Evolutionary conservation across 2,797 vertebrate genomes (phyloP).

Genomic region (Myotis planiceps): DNA sequence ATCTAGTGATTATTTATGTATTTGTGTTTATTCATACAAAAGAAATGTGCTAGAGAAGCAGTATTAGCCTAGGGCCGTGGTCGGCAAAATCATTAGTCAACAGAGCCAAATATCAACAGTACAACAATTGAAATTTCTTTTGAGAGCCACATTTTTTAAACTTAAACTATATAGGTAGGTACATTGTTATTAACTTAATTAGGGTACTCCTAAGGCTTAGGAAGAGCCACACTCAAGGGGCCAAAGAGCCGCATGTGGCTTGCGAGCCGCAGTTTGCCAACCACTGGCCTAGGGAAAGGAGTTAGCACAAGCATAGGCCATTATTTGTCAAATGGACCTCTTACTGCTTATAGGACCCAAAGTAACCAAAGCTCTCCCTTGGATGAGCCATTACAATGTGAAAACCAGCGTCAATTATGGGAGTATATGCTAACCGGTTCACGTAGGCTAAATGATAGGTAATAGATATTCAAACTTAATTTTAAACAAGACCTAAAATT

Average conservation of each 20-base stretch:
- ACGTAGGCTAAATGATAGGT: not conserved
- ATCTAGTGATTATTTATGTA: conserved; percentile 2
- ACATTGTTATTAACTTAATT: too few relatives aligned
- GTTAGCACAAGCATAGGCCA: not conserved
- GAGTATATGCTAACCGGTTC: not conserved
- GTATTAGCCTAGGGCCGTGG: not conserved
- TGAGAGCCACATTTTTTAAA: too few relatives aligned
- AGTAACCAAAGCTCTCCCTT: not conserved
- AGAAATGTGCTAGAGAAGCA: not conserved
- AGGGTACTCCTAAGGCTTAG: too few relatives aligned
- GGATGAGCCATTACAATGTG: not conserved
- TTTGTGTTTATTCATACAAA: not conserved
- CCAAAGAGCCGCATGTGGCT: too few relatives aligned
- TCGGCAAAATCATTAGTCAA: too few relatives aligned
- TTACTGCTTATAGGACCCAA: not conserved
- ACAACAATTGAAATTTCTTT: too few relatives aligned
- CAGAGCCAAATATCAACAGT: not conserved
- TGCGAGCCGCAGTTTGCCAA: too few relatives aligned
- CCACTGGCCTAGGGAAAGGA: not conserved
- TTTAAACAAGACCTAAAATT: not conserved
- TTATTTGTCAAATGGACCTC: not conserved
- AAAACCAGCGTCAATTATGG: not conserved
- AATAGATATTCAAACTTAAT: not conserved
- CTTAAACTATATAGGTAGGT: too few relatives aligned
- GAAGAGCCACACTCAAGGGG: too few relatives aligned